phyloP scores from a whole-genome alignment of 2,888 invertebrate species.

The Brachypalpus laphriformis region DNA sequence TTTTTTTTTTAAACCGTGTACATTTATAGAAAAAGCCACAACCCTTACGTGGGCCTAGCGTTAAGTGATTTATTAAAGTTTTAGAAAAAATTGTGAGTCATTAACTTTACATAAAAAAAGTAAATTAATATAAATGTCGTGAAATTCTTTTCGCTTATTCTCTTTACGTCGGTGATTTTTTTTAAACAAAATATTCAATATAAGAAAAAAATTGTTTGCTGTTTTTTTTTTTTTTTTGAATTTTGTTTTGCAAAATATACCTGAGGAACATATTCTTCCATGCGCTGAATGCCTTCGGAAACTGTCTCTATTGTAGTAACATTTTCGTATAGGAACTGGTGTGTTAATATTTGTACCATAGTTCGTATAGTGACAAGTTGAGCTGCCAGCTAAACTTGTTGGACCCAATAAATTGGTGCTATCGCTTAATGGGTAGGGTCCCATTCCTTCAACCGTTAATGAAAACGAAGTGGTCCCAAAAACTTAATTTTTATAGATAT shows the following conservation, averaged over 20 bases:
- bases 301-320: slow-evolving; percentile 82
- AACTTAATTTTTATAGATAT: slow-evolving; percentile 79
- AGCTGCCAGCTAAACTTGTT: slow-evolving; percentile 79
- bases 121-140: slow-evolving; percentile 60
- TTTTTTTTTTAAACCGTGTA: background rate
- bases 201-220: slow-evolving; percentile 50
- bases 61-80: slow-evolving; percentile 45
- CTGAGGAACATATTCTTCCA: slow-evolving; percentile 82
- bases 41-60: slow-evolving; percentile 32
- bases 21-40: slow-evolving; percentile 25
- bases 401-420: slow-evolving; percentile 83
- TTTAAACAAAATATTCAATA: slow-evolving; percentile 30
- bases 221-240: slow-evolving; percentile 66
- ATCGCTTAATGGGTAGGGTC: slow-evolving; percentile 83
- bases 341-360: slow-evolving; percentile 83
- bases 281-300: slow-evolving; percentile 83
- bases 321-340: slow-evolving; percentile 82
- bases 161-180: slow-evolving; percentile 37
- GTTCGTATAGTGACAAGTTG: slow-evolving; percentile 81
- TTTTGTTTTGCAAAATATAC: slow-evolving; percentile 75
- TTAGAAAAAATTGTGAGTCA: slow-evolving; percentile 44
- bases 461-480: slow-evolving; percentile 83
- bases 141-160: slow-evolving; percentile 66
- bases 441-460: slow-evolving; percentile 83
- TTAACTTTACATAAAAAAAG: slow-evolving; percentile 33